Evolutionary conservation across 2,888 invertebrate genomes (phyloP), one percentile per base, ranked within the genome.

Genomic region (Sarcophaga carnaria): DNA sequence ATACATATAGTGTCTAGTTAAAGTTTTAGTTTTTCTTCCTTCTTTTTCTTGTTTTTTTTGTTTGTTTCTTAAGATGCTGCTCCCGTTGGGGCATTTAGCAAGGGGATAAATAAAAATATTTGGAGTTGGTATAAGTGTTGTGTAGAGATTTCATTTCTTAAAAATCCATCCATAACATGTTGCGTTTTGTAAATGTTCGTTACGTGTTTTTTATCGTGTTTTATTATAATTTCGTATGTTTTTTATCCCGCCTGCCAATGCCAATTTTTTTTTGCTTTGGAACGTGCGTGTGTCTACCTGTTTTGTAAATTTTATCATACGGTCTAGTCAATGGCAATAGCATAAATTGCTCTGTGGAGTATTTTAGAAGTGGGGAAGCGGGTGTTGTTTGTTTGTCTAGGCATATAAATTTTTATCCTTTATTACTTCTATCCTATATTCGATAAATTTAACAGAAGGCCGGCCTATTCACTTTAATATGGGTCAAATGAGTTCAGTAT

Each of bases 131-230:
- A 49, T 45, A 17, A 22, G 63, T 64, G 22, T 45, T 37, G 62
- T 64, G 25, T 64, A 37, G 63, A 74, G 63, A 62, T 74, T 20
- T 22, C 49, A 8, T 37, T 45, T 78, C 77, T 69, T 69, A 20
- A 69, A 78, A 47, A 60, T 54, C 67, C 60, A 69, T 62, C 37
- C 60, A 78, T 60, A 78, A 78, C 77, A 78, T 78, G 77, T 78
- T 78, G 77, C 77, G 77, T 78, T 78, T 78, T 37, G 25, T 37
- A 78, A 67, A 78, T 78, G 77, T 69, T 60, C 47, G 59, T 69
- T 78, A 69, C 60, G 77, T 69, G 77, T 78, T 60, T 77, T 77
- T 59, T 67, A 37, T 54, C 76, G 5, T 69, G 59, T 78, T 78
- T 69, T 45, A 78, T 78, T 78, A 60, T 37, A 78, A 69, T 69